Evolutionary conservation across 2,113 vertebrate genomes (phyloP).

Genomic region (Hypanus sabinus): DNA sequence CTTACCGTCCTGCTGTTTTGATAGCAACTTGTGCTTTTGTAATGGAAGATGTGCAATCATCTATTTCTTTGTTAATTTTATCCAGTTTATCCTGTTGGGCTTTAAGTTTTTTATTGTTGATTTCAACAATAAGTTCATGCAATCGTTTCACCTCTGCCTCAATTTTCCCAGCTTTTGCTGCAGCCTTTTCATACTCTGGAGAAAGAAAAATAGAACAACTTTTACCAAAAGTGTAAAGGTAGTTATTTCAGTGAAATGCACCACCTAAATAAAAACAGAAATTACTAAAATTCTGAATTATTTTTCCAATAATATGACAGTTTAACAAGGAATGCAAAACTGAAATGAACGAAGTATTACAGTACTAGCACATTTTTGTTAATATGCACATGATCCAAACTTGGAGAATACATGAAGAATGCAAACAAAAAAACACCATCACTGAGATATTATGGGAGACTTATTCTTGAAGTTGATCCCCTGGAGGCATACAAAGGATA

Average conservation of each 20-base stretch:
- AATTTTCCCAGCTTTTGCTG: conserved; percentile 69
- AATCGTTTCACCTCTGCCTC: conserved; percentile 81
- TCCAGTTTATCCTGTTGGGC: conserved; percentile 83
- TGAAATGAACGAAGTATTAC: no score
- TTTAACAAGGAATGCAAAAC: no score
- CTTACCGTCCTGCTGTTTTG: conserved; percentile 80
- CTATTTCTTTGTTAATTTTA: conserved; percentile 73
- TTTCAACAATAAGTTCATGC: conserved; percentile 80
- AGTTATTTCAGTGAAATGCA: background rate
- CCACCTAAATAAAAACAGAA: background rate
- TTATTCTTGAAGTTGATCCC: no score
- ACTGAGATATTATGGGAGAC: no score
- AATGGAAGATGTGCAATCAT: conserved; percentile 71
- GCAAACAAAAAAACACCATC: no score
- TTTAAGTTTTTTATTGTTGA: conserved; percentile 79
- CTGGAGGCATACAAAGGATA: no score
- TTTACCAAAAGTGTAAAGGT: background rate
- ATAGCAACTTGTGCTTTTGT: conserved; percentile 87
- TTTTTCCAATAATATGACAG: no score
- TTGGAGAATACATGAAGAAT: no score
- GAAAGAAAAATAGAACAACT: background rate
- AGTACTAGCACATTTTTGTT: no score
- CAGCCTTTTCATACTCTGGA: conserved; percentile 67
- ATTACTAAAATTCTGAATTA: no score
- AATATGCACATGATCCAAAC: no score